Evolutionary conservation across 1,140 invertebrate genomes (phyloP), one percentile per base, ranked within the genome.

Genomic region (Drosophila aff.): DNA sequence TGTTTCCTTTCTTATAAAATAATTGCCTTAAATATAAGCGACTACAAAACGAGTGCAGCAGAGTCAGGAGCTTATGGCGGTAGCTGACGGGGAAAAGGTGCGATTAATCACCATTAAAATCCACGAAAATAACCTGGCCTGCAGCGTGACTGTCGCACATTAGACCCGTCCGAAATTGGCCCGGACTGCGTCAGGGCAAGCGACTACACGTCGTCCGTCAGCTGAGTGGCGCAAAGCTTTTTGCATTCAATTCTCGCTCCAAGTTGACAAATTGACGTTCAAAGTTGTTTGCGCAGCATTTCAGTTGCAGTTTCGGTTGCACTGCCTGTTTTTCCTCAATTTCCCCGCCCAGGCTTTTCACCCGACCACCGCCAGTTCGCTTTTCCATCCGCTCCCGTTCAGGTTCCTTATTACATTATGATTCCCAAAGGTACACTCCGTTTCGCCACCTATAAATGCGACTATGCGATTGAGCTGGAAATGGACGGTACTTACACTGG

Each of bases 261-360:
- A 74, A 85, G 85, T 90, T 90, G 85, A 90, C 85, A 90, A 90
- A 90, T 90, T 90, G 85, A 90, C 86, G 86, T 91, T 80, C 86
- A 90, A 90, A 90, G 85, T 89, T 89, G 85, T 89, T 89, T 89
- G 85, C 85, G 86, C 85, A 90, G 85, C 85, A 82, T 90, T 89
- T 89, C 82, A 85, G 85, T 85, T 76, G 80, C 85, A 89, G 74
- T 90, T 91, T 85, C 68, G 72, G 86, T 85, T 85, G 72, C 66
- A 59, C 65, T 86, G 65, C 75, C 76, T 86, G 63, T 76, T 84
- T 67, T 76, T 60, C 71, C 40, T 63, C 61, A 26, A 75, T 47
- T 63, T 28, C 59, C 49, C 23, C 66, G 33, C 43, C 31, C 43
- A 23, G 31, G 26, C 50, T 63, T 58, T 43, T 47, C 26, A 26